Percentiles rank a stretch among this genome's conserved stretches.
phyloP scores from a whole-genome alignment of 2,888 invertebrate species.

The Xanthostigma xanthostigma region DNA sequence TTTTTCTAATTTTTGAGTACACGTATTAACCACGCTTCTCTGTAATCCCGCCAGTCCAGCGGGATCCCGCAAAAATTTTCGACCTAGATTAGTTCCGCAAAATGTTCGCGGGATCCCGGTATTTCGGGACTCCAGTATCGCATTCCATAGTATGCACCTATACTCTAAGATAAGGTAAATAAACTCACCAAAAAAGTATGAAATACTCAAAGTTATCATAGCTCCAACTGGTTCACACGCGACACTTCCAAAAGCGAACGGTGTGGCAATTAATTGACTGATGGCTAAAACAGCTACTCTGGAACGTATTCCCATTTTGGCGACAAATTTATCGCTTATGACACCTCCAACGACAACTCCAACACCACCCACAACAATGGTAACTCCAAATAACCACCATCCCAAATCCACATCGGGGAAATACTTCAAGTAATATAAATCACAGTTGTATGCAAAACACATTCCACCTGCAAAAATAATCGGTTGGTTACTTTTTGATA shows the following conservation, averaged over 20 bases:
- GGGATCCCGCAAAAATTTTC: too few species aligned
- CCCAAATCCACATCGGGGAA: constrained; percentile 81
- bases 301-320: constrained; percentile 71
- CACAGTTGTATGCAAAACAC: constrained; percentile 84
- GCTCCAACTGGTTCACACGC: constrained; percentile 70
- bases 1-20: too few species aligned
- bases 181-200: constrained; percentile 69
- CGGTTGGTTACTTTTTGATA: too few species aligned
- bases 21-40: too few species aligned
- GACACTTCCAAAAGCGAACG: constrained; percentile 75
- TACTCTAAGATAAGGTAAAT: too few species aligned
- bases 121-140: too few species aligned
- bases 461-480: constrained; percentile 50
- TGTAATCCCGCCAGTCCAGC: too few species aligned
- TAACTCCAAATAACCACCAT: constrained; percentile 81
- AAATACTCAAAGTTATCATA: constrained; percentile 74
- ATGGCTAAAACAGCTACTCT: constrained; percentile 65
- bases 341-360: constrained; percentile 62
- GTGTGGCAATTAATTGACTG: constrained; percentile 69
- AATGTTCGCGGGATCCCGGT: too few species aligned
- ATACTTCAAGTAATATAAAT: constrained; percentile 74
- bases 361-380: constrained; percentile 66
- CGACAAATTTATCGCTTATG: constrained; percentile 74
- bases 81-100: too few species aligned
- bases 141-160: too few species aligned